Conservation (phyloP, 2,113 vertebrate genomes). For the Leptocoma aspasia region DNA sequence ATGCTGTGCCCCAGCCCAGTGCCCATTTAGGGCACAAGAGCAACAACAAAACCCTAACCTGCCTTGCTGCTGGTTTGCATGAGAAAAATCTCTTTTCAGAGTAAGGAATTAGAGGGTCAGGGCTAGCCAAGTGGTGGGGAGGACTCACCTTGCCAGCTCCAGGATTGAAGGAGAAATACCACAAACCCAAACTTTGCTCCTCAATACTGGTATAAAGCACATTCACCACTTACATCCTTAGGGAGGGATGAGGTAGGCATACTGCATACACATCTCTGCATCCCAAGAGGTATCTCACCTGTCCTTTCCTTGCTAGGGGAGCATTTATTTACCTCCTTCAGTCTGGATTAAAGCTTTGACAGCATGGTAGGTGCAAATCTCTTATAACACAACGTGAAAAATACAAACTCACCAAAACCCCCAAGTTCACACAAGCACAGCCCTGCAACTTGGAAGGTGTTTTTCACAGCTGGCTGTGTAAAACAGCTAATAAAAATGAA, state of each 20-base stretch:
- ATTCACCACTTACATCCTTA: accelerated
- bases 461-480: background rate
- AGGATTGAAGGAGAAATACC: background rate
- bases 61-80: background rate
- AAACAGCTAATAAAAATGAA: background rate
- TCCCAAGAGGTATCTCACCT: background rate
- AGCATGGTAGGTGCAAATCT: background rate
- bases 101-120: background rate
- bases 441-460: background rate
- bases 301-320: background rate
- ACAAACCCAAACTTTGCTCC: background rate
- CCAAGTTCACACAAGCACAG: background rate
- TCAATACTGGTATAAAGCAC: background rate
- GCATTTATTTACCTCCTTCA: background rate
- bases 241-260: background rate
- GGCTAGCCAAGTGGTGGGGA: background rate
- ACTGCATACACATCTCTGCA: background rate
- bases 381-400: background rate
- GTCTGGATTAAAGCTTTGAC: background rate
- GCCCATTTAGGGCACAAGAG: accelerated
- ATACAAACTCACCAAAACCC: background rate
- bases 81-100: background rate
- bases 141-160: background rate
- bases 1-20: background rate
- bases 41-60: background rate